Conservation (phyloP, 2,888 invertebrate species). For the Oscheius onirici region DNA sequence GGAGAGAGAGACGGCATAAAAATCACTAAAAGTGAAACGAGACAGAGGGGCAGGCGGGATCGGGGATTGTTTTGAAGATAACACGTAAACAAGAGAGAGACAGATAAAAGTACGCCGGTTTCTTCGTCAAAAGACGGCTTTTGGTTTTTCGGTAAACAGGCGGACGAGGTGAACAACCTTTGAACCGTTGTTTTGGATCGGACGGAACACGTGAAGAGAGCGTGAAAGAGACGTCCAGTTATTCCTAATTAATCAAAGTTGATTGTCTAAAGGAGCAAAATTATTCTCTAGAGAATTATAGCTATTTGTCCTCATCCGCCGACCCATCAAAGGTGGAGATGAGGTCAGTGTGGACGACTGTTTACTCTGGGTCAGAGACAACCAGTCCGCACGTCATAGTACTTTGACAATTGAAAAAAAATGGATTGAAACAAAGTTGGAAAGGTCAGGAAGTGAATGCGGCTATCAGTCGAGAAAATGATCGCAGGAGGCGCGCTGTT, state of each 20-base stretch:
- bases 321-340: background rate
- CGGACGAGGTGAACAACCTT: too few relatives aligned
- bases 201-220: too few relatives aligned
- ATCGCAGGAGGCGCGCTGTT: slow-evolving; percentile 21
- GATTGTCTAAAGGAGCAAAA: too few relatives aligned
- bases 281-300: too few relatives aligned
- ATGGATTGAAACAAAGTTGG: background rate
- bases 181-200: too few relatives aligned
- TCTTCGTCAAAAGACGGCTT: too few relatives aligned
- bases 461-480: slow-evolving; percentile 28
- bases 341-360: background rate
- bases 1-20: background rate
- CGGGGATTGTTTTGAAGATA: background rate
- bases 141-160: too few relatives aligned
- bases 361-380: background rate
- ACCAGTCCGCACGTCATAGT: too few relatives aligned
- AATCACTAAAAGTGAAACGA: background rate
- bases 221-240: too few relatives aligned
- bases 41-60: background rate
- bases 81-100: too few relatives aligned
- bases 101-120: too few relatives aligned
- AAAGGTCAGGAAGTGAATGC: background rate
- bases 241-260: too few relatives aligned
- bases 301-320: background rate
- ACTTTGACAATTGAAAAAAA: background rate